Evolutionary conservation across 2,888 invertebrate species (phyloP).

Genomic region (Ischnus inquisitorius): DNA sequence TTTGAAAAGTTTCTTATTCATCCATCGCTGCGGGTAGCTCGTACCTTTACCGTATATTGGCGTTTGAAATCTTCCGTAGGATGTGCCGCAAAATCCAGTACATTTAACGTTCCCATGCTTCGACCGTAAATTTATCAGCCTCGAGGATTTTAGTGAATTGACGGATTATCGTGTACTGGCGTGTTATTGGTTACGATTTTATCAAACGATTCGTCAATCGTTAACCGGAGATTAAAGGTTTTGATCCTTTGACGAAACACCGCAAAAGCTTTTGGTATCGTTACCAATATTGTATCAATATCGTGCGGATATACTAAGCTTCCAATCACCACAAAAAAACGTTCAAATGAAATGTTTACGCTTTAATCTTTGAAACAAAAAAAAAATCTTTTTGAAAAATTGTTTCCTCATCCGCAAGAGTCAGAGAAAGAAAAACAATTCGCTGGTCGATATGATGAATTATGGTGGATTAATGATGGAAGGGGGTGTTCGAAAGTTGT

Average conservation of each 20-base stretch:
- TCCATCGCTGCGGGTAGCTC: conserved; percentile 37
- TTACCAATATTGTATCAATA: no score
- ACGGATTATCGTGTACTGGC: background rate
- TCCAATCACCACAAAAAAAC: no score
- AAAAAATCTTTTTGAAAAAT: no score
- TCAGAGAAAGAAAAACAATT: no score
- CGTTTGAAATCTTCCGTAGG: conserved; percentile 33
- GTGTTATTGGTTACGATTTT: background rate
- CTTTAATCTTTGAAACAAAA: no score
- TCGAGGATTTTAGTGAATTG: conserved; percentile 6
- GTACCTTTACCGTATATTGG: conserved; percentile 40
- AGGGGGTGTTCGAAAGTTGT: no score
- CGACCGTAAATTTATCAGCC: conserved; percentile 55
- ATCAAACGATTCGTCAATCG: background rate
- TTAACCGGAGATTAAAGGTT: background rate
- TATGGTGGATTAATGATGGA: no score
- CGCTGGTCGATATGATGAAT: no score
- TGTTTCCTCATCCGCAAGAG: no score
- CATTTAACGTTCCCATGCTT: conserved; percentile 38
- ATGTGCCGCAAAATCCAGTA: conserved; percentile 31
- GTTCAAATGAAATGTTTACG: no score
- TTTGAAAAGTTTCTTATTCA: conserved; percentile 61
- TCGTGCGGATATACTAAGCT: no score
- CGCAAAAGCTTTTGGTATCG: background rate
- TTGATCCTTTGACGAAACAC: background rate